phyloP scores from a whole-genome alignment of 2,113 vertebrate species.

The Hippocampus comes region DNA sequence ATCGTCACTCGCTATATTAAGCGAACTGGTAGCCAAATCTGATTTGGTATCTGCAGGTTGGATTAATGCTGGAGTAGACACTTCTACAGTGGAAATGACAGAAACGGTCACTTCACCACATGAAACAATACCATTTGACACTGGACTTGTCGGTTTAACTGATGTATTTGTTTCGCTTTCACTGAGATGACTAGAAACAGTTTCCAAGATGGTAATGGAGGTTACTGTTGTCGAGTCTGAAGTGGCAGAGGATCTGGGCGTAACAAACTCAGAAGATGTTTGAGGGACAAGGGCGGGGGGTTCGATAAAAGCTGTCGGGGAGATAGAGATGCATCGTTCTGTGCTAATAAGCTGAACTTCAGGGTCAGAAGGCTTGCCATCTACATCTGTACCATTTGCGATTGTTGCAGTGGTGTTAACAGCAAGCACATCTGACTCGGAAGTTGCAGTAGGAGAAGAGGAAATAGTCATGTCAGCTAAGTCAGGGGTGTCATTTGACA shows the following conservation, averaged over 20 bases:
- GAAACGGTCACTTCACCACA: constrained; percentile 29
- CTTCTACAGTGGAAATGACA: constrained; percentile 5
- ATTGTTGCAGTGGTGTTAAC: constrained; percentile 28
- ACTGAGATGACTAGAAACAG: constrained; percentile 16
- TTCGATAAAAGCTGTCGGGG: constrained; percentile 27
- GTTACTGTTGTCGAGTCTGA: constrained; percentile 31
- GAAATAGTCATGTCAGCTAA: constrained; percentile 20
- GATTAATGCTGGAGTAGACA: constrained; percentile 17
- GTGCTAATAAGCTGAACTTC: constrained; percentile 21
- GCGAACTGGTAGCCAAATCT: constrained; percentile 7
- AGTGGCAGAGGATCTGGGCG: constrained; percentile 23
- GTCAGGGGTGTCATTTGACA: constrained; percentile 40
- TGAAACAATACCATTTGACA: constrained; percentile 20
- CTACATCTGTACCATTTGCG: constrained; percentile 14
- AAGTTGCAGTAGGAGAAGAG: constrained; percentile 39
- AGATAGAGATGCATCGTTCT: constrained; percentile 13
- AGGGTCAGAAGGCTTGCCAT: constrained; percentile 20
- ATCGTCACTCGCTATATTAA: constrained; percentile 14
- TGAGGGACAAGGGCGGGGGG: constrained; percentile 5
- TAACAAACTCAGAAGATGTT: constrained; percentile 29
- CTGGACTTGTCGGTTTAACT: constrained; percentile 17
- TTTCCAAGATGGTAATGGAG: constrained; percentile 37
- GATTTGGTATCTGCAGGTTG: constrained; percentile 15
- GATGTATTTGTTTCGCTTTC: constrained; percentile 32
- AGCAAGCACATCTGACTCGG: constrained; percentile 30